A percentile compares a stretch with the other conserved stretches of the same genome.
phyloP scores from a whole-genome alignment of 2,113 vertebrate species.

The Prunella himalayana region DNA sequence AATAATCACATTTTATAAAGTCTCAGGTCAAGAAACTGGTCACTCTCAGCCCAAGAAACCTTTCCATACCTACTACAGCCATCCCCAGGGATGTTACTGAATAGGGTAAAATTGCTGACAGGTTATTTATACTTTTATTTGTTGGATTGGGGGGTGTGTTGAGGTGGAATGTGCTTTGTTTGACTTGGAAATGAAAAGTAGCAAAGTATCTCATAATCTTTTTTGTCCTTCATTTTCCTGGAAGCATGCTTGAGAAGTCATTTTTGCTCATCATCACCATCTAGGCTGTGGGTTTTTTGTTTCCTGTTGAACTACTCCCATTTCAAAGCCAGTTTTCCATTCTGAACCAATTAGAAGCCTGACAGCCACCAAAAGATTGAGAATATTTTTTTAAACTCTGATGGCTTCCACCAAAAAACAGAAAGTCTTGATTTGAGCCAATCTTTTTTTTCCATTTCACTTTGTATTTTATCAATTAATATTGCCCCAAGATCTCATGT shows the following conservation, averaged over 20 bases:
- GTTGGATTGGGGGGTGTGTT: accelerated
- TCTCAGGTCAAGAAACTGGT: not conserved
- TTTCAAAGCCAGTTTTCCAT: not conserved
- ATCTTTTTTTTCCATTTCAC: not conserved
- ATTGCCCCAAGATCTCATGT: not conserved
- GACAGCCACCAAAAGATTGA: not conserved
- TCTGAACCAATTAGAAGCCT: not conserved
- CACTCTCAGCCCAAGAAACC: not conserved
- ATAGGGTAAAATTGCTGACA: not conserved
- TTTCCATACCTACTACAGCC: not conserved
- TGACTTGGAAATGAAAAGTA: not conserved
- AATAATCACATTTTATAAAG: not conserved
- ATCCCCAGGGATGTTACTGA: not conserved
- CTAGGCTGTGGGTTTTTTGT: not conserved
- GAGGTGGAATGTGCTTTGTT: not conserved
- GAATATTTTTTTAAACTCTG: not conserved
- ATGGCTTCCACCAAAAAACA: not conserved
- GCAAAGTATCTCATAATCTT: not conserved
- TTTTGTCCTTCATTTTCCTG: not conserved
- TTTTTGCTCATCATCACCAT: not conserved
- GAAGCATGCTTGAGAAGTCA: not conserved
- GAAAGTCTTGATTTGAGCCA: not conserved
- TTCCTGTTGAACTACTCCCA: not conserved
- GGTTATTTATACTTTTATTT: not conserved
- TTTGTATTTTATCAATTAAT: not conserved